These are phyloP conservation scores for Lasiommata megera DNA, from an alignment of 2,888 invertebrate genomes.

Conservation along the genomic window DNA sequence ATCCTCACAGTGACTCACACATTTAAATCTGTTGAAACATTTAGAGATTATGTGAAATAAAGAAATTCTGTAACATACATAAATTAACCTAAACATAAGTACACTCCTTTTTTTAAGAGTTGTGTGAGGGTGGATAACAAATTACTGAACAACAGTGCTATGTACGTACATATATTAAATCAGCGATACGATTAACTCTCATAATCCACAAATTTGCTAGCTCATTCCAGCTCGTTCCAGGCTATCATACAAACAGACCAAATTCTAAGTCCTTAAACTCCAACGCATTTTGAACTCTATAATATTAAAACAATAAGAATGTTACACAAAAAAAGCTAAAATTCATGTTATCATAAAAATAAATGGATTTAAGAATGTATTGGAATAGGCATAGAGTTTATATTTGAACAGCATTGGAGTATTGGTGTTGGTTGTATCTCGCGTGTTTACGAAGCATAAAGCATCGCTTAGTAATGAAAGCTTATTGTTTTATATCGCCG, in stretches of 20 bases:
- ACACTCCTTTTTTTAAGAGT: too few relatives aligned
- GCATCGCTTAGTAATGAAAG: slow-evolving; percentile 63
- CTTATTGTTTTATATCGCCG: slow-evolving; percentile 78
- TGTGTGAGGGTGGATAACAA: too few relatives aligned
- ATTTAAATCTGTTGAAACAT: too few relatives aligned
- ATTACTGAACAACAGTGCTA: slow-evolving; percentile 3
- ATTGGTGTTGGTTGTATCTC: slow-evolving; percentile 37
- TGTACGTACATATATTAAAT: slow-evolving; percentile 31
- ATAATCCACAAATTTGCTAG: slow-evolving; percentile 46
- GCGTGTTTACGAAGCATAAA: slow-evolving; percentile 68
- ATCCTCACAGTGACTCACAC: too few relatives aligned
- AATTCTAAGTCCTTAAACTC: slow-evolving; percentile 30
- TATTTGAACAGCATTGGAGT: slow-evolving; percentile 13
- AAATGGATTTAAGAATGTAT: slow-evolving; percentile 4
- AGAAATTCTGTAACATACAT: too few relatives aligned
- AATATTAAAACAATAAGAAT: neutral
- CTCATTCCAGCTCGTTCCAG: slow-evolving; percentile 46
- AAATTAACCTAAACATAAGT: too few relatives aligned
- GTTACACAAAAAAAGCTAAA: neutral
- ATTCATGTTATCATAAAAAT: neutral
- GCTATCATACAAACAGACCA: slow-evolving; percentile 36
- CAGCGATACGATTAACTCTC: slow-evolving; percentile 31
- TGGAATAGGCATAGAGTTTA: slow-evolving; percentile 9
- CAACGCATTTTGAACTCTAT: slow-evolving; percentile 19
- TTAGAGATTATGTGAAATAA: too few relatives aligned